phyloP scores from a whole-genome alignment of 2,797 vertebrate genomes.

The Kryptolebias ocellatus region DNA sequence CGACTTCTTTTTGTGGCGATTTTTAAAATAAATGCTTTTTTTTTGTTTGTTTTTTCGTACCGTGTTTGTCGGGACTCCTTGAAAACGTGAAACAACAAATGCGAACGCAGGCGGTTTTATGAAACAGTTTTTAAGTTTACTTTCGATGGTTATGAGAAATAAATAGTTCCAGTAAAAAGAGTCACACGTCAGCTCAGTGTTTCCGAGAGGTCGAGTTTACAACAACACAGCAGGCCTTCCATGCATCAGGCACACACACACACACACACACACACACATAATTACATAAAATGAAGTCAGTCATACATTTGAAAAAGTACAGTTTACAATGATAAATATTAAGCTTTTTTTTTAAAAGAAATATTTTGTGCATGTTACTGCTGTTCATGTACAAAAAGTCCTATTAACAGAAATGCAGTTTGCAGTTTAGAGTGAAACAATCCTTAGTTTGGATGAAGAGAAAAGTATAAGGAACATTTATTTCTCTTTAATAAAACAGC shows the following conservation, averaged over 20 bases:
- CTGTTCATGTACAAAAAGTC: slow-evolving; percentile 36
- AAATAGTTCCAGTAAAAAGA: slow-evolving; percentile 89
- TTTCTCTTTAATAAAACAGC: slow-evolving; percentile 4
- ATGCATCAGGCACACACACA: slow-evolving; percentile 72
- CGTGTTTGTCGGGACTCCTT: not conserved
- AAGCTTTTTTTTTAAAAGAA: slow-evolving; percentile 42
- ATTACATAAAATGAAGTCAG: slow-evolving; percentile 80
- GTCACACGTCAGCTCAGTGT: slow-evolving; percentile 80
- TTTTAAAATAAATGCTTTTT: slow-evolving; percentile 70
- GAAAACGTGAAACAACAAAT: slow-evolving; percentile 18
- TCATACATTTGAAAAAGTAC: slow-evolving; percentile 90
- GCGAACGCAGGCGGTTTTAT: slow-evolving; percentile 62
- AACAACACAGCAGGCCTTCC: slow-evolving; percentile 81
- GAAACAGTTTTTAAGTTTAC: slow-evolving; percentile 87
- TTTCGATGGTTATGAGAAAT: slow-evolving; percentile 87
- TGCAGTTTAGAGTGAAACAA: slow-evolving; percentile 37
- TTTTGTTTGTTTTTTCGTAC: slow-evolving; percentile 28
- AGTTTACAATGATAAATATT: slow-evolving; percentile 89
- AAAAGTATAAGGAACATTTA: not conserved
- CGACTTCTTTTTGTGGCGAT: slow-evolving; percentile 86
- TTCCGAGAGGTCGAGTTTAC: slow-evolving; percentile 74
- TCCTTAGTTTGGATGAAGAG: slow-evolving; percentile 12
- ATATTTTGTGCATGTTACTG: slow-evolving; percentile 64
- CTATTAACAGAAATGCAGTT: slow-evolving; percentile 35
- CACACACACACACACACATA: slow-evolving; percentile 40